Evolutionary conservation across 2,113 vertebrate species (phyloP).

Genomic region (Delphinapterus leucas): DNA sequence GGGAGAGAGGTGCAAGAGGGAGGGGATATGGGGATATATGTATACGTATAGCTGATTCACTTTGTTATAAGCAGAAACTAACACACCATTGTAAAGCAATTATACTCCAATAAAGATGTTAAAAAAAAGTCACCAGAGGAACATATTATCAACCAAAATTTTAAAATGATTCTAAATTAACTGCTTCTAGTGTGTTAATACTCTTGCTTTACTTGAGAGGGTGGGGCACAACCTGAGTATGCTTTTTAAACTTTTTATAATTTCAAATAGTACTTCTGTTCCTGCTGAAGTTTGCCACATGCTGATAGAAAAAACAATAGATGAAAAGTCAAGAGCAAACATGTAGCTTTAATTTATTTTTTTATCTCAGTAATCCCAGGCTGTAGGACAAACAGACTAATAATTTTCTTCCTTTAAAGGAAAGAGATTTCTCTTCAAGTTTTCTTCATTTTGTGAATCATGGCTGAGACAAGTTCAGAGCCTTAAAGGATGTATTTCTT

Average conservation of each 20-base stretch:
- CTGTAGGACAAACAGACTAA: neutral
- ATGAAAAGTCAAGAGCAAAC: neutral
- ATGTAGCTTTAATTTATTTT: neutral
- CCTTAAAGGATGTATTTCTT: neutral
- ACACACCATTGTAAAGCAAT: too few relatives aligned
- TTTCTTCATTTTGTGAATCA: neutral
- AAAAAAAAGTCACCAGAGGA: neutral
- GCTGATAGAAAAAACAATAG: neutral
- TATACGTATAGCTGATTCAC: too few relatives aligned
- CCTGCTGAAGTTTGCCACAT: neutral
- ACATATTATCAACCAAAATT: neutral
- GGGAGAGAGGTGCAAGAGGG: too few relatives aligned
- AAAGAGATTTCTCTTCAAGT: neutral
- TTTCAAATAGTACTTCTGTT: neutral
- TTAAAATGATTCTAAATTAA: constrained; percentile 6
- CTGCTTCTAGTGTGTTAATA: neutral
- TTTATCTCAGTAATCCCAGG: neutral
- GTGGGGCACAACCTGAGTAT: neutral
- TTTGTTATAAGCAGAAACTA: too few relatives aligned
- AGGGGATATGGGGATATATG: too few relatives aligned
- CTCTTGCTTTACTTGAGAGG: neutral
- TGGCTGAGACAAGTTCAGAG: neutral
- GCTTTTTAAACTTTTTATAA: neutral
- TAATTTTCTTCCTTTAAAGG: neutral
- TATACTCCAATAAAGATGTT: too few relatives aligned